A percentile compares a stretch with the other conserved stretches of the same genome.
phyloP scores from a whole-genome alignment of 2,797 vertebrate genomes.

The Perdix hodgsoniae region DNA sequence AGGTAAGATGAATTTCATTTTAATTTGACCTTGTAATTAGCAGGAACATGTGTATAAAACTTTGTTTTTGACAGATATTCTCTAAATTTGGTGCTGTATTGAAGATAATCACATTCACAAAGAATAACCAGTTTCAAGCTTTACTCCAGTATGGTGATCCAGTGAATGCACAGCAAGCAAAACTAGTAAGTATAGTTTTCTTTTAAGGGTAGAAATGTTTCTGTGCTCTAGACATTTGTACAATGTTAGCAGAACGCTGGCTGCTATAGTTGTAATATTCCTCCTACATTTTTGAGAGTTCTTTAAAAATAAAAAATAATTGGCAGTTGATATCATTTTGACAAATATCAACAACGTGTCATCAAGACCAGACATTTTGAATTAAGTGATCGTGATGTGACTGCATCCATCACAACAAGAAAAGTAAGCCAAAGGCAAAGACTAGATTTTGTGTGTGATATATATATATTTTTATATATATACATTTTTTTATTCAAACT shows the following conservation, averaged over 20 bases:
- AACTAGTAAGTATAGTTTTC: slow-evolving; percentile 86
- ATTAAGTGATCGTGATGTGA: neutral
- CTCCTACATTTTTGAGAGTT: neutral
- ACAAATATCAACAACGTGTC: neutral
- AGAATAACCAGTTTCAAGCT: slow-evolving; percentile 99
- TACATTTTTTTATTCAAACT: neutral
- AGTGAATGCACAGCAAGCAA: slow-evolving; percentile 94
- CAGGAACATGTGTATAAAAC: slow-evolving; percentile 27
- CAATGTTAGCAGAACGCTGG: neutral
- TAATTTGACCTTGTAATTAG: neutral
- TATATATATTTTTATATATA: neutral
- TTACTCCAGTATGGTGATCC: slow-evolving; percentile 96
- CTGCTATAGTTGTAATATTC: neutral
- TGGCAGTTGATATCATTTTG: neutral
- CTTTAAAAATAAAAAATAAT: neutral
- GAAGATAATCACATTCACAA: slow-evolving; percentile 99
- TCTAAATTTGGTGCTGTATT: slow-evolving; percentile 98
- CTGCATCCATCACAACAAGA: neutral
- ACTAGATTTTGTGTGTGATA: neutral
- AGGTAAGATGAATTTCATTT: slow-evolving; percentile 82
- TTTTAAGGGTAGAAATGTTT: neutral
- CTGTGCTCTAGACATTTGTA: neutral
- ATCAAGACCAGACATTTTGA: neutral
- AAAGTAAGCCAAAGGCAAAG: neutral
- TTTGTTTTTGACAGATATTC: slow-evolving; percentile 89